Evolutionary conservation across 2,113 vertebrate genomes (phyloP).

Genomic region (Paralichthys olivaceus): DNA sequence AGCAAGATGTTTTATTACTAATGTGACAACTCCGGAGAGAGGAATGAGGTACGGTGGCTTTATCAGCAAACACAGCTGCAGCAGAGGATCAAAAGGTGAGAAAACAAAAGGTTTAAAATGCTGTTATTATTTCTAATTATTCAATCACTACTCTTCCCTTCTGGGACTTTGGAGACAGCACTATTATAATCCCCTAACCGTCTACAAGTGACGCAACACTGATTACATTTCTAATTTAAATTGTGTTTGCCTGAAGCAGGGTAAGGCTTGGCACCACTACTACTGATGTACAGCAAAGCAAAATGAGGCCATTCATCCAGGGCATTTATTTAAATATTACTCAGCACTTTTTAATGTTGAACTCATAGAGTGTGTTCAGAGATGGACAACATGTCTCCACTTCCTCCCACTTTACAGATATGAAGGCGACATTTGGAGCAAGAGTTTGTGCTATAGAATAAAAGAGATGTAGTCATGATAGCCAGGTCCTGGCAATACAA

Average conservation of each 20-base stretch:
- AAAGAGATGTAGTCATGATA: too few species aligned
- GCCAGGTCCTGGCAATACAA: too few species aligned
- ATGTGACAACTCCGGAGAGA: constrained; percentile 26
- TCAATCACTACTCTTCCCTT: constrained; percentile 42
- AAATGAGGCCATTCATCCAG: constrained; percentile 39
- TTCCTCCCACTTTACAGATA: neutral
- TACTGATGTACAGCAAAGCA: constrained; percentile 16
- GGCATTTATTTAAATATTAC: constrained; percentile 42
- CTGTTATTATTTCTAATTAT: constrained; percentile 53
- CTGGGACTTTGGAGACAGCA: constrained; percentile 39
- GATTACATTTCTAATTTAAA: constrained; percentile 69
- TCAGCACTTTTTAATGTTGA: neutral
- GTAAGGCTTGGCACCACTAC: constrained; percentile 10
- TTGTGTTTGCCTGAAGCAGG: constrained; percentile 29
- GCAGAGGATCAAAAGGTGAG: constrained; percentile 46
- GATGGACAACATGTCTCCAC: neutral
- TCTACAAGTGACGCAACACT: constrained; percentile 32
- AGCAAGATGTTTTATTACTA: constrained; percentile 15
- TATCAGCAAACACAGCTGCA: constrained; percentile 63
- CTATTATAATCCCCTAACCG: constrained; percentile 41
- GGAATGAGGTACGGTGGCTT: constrained; percentile 19
- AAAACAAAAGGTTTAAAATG: constrained; percentile 37
- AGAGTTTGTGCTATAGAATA: too few species aligned
- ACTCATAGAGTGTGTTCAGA: constrained; percentile 19
- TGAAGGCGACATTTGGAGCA: neutral